Percentiles rank a stretch among this genome's conserved stretches.
These are phyloP conservation scores for Yponomeuta plumbellus DNA, from an alignment of 2,888 invertebrate genomes.

Conservation along the genomic window DNA sequence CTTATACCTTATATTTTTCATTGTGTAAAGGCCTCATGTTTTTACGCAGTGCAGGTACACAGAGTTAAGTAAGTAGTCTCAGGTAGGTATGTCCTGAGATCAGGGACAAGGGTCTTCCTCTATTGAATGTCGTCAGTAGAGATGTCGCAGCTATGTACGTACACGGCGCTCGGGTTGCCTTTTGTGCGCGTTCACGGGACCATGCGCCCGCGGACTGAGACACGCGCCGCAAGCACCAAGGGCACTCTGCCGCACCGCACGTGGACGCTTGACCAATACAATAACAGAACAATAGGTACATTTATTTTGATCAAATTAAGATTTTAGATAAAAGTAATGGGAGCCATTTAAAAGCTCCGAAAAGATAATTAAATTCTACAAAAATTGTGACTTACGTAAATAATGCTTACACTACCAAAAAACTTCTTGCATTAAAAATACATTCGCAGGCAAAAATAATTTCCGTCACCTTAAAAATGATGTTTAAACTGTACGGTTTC, in stretches of 20 bases:
- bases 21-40: too few species aligned
- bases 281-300: background rate
- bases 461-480: too few species aligned
- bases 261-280: background rate
- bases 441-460: too few species aligned
- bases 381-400: too few species aligned
- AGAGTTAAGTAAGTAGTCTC: background rate
- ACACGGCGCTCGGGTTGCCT: constrained; percentile 14
- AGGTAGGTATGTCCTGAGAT: background rate
- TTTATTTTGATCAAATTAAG: background rate
- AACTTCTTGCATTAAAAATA: too few species aligned
- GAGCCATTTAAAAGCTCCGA: too few species aligned
- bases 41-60: too few species aligned
- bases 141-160: constrained; percentile 9
- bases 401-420: too few species aligned
- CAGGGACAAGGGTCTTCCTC: background rate
- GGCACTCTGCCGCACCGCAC: constrained; percentile 36
- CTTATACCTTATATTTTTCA: too few species aligned
- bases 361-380: too few species aligned
- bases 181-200: constrained; percentile 28
- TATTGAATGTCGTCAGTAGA: constrained; percentile 7
- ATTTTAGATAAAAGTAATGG: too few species aligned
- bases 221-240: constrained; percentile 54
- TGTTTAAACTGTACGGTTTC: too few species aligned
- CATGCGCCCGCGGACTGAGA: constrained; percentile 50